Base-by-base conservation (phyloP, 2,797 vertebrate genomes). In the Typhlichthys eigenmanni region DNA sequence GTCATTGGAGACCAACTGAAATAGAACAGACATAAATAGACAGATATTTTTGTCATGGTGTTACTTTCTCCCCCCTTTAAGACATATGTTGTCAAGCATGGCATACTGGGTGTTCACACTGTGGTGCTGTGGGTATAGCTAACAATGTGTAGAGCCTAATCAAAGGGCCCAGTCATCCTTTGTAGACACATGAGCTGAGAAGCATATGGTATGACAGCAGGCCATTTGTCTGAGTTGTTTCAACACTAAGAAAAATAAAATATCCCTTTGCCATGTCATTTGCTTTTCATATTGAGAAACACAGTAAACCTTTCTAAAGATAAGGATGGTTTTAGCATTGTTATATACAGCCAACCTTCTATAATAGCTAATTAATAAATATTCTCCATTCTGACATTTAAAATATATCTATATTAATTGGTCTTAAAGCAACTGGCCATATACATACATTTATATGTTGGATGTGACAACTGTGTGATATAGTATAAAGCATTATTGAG, bases 81-180 rank as follows among this genome's bases (percentile, higher is more conserved):
- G 13, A 12, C 38, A 14, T 55, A 14, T 62, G 55, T 75, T 54
- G 55, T n/a, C 0, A 24, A 62, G 69, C 62, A 64, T 66, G 56
- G 46, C 56, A 13, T 13, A 14, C 54, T 45, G 32, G 17, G 16
- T 34, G 58, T 51, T 66, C 14, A 16, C 62, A 62, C 60, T 38
- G 57, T 32, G 38, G 60, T 47, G 49, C 68, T 46, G 45, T 64
- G 66, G 65, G 70, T 75, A 48, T 46, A 47, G 65, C 81, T 85
- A 86, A 88, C 87, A 81, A 73, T 17, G 80, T 87, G 85, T 76
- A 80, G 83, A 85, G 73, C 80, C 83, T 85, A 82, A 88, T 88
- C 82, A 87, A 82, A 76, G 76, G 65, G 72, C 77, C 69, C 78
- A 78, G 78, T 78, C 83, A 78, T 78, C 78, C 80, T 71, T 79